These are phyloP conservation scores for Halichoeres trimaculatus DNA, from an alignment of 2,113 vertebrate species.

Conservation along the genomic window DNA sequence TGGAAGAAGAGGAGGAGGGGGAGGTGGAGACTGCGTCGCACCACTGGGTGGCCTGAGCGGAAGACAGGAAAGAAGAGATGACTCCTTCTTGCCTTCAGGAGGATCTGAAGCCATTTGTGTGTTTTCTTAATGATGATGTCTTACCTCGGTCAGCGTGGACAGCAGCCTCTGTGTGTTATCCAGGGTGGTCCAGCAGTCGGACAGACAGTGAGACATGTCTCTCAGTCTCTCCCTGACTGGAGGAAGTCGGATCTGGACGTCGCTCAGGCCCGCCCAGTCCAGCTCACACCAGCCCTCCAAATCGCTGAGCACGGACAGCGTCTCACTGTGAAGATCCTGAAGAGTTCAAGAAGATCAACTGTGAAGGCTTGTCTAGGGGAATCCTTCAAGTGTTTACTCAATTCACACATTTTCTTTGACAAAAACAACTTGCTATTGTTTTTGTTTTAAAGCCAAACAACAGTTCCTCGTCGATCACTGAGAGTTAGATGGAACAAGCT, in stretches of 20 bases:
- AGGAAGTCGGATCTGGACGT: conserved; percentile 80
- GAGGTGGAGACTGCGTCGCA: conserved; percentile 83
- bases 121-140: not conserved
- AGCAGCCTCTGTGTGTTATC: conserved; percentile 87
- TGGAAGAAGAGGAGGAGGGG: conserved; percentile 59
- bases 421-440: too few relatives aligned
- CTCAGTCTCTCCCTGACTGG: conserved; percentile 81
- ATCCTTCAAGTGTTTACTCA: too few relatives aligned
- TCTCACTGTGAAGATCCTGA: conserved; percentile 83
- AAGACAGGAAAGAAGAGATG: not conserved
- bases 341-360: conserved; percentile 7
- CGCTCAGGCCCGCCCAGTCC: conserved; percentile 78
- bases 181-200: conserved; percentile 86
- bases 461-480: too few relatives aligned
- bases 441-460: too few relatives aligned
- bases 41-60: conserved; percentile 86
- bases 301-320: conserved; percentile 74
- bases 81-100: not conserved
- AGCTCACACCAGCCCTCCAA: conserved; percentile 82
- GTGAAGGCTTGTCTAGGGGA: conserved; percentile 11
- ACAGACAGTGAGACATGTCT: conserved; percentile 85
- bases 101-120: not conserved
- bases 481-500: too few relatives aligned
- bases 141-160: conserved; percentile 86
- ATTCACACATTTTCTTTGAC: too few relatives aligned